Conservation (phyloP, 2,888 invertebrate species). For the Clunio marinus region DNA sequence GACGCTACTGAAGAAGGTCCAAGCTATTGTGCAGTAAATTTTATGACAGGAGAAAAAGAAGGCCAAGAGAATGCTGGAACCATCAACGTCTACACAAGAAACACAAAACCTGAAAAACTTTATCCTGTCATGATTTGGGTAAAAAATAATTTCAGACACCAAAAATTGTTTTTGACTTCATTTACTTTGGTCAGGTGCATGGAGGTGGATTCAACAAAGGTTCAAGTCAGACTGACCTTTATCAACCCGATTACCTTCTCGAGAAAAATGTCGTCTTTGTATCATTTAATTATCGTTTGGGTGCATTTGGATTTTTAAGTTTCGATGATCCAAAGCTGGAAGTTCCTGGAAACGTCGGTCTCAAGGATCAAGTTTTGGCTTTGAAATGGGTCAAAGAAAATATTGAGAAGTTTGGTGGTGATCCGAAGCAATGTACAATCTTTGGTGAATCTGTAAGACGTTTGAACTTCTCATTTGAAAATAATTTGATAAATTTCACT, state of each 20-base stretch:
- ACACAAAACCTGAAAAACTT: neutral
- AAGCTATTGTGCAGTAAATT: neutral
- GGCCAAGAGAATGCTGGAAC: constrained; percentile 25
- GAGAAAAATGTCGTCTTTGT: constrained; percentile 23
- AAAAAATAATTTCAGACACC: neutral
- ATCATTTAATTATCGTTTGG: constrained; percentile 23
- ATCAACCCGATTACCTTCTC: constrained; percentile 18
- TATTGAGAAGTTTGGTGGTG: constrained; percentile 25
- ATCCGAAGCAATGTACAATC: constrained; percentile 13
- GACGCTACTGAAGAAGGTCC: constrained; percentile 22
- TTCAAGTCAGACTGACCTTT: neutral
- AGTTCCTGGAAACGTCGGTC: constrained; percentile 22
- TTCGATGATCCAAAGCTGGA: neutral
- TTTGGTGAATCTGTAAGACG: constrained; percentile 25
- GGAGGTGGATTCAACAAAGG: constrained; percentile 18
- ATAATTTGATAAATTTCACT: neutral
- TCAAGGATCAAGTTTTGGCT: constrained; percentile 30
- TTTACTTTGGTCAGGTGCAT: neutral
- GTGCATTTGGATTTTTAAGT: constrained; percentile 25
- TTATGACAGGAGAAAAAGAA: neutral
- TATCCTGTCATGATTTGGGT: constrained; percentile 12
- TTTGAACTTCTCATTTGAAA: neutral
- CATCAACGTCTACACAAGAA: constrained; percentile 27
- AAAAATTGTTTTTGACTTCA: neutral
- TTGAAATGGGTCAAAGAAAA: constrained; percentile 28